Conservation (phyloP, 2,888 invertebrate genomes). For the Brassicogethes aeneus region DNA sequence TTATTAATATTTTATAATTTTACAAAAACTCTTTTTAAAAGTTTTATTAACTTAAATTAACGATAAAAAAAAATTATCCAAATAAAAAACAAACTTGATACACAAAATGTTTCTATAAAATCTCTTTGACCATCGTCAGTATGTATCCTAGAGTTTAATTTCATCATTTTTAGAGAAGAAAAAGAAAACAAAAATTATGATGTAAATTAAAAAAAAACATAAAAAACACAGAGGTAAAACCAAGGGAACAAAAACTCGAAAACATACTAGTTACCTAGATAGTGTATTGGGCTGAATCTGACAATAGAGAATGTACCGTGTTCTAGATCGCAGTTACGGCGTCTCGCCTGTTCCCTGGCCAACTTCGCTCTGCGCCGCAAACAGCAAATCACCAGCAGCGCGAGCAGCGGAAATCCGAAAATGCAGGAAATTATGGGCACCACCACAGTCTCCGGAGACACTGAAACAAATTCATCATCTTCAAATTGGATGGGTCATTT, state of each 20-base stretch:
- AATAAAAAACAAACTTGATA: too few relatives aligned
- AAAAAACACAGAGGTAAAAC: constrained; percentile 8
- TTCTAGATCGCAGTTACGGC: constrained; percentile 73
- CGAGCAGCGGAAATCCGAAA: constrained; percentile 79
- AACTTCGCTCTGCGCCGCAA: constrained; percentile 73
- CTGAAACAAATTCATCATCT: constrained; percentile 46
- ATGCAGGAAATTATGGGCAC: constrained; percentile 85
- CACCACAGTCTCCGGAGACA: constrained; percentile 79
- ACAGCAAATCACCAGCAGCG: constrained; percentile 80
- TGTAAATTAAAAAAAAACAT: too few relatives aligned
- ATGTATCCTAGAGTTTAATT: too few relatives aligned
- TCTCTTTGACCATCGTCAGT: too few relatives aligned
- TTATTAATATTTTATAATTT: too few relatives aligned
- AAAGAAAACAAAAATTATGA: constrained; percentile 9
- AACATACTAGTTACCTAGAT: constrained; percentile 50
- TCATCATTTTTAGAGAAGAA: too few relatives aligned
- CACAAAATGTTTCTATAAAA: too few relatives aligned
- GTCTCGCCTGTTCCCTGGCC: constrained; percentile 71
- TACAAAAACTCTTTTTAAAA: too few relatives aligned
- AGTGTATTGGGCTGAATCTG: constrained; percentile 64
- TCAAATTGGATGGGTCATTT: too few relatives aligned
- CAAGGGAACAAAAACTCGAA: constrained; percentile 12
- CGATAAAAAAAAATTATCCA: too few relatives aligned
- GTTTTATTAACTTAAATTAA: too few relatives aligned
- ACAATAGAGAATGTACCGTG: constrained; percentile 77